Percentiles rank a stretch among this genome's conserved stretches.
phyloP scores from a whole-genome alignment of 1,140 invertebrate species.

The Agrilus planipennis region DNA sequence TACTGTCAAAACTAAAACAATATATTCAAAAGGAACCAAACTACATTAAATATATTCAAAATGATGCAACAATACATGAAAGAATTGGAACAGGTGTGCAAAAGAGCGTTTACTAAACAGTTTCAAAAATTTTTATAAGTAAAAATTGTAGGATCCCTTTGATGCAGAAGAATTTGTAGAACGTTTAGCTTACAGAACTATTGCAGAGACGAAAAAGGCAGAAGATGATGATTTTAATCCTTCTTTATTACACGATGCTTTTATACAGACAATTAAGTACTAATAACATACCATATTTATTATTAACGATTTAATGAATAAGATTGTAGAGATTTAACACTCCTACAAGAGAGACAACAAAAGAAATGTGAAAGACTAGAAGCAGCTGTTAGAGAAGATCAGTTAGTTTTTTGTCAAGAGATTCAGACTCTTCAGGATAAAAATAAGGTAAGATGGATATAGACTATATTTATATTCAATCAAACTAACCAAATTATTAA shows the following conservation, averaged over 20 bases:
- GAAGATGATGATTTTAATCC: slow-evolving; percentile 62
- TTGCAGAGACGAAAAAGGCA: slow-evolving; percentile 58
- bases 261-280: slow-evolving; percentile 80
- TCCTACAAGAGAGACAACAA: slow-evolving; percentile 73
- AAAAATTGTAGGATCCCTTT: slow-evolving; percentile 71
- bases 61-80: slow-evolving; percentile 79
- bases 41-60: slow-evolving; percentile 30
- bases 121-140: slow-evolving; percentile 10
- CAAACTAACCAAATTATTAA: not conserved
- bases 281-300: not conserved
- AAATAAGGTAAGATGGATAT: slow-evolving; percentile 52
- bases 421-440: slow-evolving; percentile 74
- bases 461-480: slow-evolving; percentile 1
- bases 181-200: slow-evolving; percentile 85
- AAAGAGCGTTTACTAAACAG: slow-evolving; percentile 6
- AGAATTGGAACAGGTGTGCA: slow-evolving; percentile 60
- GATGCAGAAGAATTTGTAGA: slow-evolving; percentile 97
- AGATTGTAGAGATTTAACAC: slow-evolving; percentile 47
- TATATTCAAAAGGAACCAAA: no score
- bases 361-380: slow-evolving; percentile 83
- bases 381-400: slow-evolving; percentile 71
- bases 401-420: slow-evolving; percentile 69
- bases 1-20: no score
- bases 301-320: not conserved
- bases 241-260: slow-evolving; percentile 75